phyloP scores from a whole-genome alignment of 2,797 vertebrate species.

The Garrulus glandarius region DNA sequence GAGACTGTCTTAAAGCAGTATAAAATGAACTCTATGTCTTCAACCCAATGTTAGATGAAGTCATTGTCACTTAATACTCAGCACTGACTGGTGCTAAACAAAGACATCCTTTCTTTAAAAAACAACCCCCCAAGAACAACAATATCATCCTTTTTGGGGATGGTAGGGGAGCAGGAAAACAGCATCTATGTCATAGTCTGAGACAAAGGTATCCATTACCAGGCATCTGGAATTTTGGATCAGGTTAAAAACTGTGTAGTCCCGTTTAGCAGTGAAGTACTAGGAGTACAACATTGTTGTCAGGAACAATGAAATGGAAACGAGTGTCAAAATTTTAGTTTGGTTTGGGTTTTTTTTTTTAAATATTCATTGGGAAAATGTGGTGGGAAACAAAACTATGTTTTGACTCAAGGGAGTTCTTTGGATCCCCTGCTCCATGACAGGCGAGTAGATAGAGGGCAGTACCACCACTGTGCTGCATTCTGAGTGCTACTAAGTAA shows the following conservation, averaged over 20 bases:
- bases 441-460: not conserved
- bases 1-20: not conserved
- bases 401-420: not conserved
- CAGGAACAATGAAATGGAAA: not conserved
- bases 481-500: not conserved
- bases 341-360: not conserved
- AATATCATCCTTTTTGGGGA: not conserved
- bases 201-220: not conserved
- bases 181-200: not conserved
- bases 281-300: not conserved
- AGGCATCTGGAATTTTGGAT: not conserved
- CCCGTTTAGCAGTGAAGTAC: not conserved
- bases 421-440: not conserved
- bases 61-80: not conserved
- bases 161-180: not conserved
- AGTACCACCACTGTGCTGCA: not conserved
- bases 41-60: not conserved
- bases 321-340: not conserved
- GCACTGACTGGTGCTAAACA: not conserved
- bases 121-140: fast-evolving
- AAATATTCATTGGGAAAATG: not conserved
- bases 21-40: not conserved
- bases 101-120: not conserved
- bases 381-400: not conserved
- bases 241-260: not conserved